Conservation (phyloP, 2,113 vertebrate species). For the Felis chaus region DNA sequence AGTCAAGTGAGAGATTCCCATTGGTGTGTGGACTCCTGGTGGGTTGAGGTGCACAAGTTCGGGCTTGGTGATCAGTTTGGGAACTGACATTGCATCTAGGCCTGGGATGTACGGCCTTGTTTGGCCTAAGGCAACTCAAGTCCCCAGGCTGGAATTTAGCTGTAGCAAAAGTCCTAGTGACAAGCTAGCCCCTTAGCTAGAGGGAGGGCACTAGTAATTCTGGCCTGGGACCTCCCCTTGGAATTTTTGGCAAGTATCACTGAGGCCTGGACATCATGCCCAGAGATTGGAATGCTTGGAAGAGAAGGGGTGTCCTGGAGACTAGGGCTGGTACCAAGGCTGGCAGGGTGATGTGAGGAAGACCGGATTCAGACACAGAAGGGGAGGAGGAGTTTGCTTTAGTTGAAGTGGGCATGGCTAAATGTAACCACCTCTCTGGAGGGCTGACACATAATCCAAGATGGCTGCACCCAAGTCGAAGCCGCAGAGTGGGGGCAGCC, state of each 20-base stretch:
- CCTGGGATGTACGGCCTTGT: neutral
- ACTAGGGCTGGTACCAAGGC: neutral
- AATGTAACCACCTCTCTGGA: neutral
- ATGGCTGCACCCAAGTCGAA: neutral
- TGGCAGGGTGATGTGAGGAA: neutral
- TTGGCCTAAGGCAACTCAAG: neutral
- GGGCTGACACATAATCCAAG: neutral
- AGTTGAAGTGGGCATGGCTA: neutral
- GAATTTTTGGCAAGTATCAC: neutral
- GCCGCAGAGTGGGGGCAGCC: neutral
- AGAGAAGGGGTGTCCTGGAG: neutral
- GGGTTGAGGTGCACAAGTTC: neutral
- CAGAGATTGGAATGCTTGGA: neutral
- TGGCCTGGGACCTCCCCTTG: neutral
- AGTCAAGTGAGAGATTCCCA: neutral
- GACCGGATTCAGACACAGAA: neutral
- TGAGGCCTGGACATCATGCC: neutral
- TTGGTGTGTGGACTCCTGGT: neutral
- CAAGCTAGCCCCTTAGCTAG: neutral
- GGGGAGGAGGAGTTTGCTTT: too few relatives aligned
- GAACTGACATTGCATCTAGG: neutral
- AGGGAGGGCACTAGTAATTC: neutral
- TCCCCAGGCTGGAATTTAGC: neutral
- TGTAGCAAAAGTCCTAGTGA: neutral
- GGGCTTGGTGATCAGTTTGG: neutral